Evolutionary conservation across 1,140 invertebrate species (phyloP).

Genomic region (Adoxophyes honmai): DNA sequence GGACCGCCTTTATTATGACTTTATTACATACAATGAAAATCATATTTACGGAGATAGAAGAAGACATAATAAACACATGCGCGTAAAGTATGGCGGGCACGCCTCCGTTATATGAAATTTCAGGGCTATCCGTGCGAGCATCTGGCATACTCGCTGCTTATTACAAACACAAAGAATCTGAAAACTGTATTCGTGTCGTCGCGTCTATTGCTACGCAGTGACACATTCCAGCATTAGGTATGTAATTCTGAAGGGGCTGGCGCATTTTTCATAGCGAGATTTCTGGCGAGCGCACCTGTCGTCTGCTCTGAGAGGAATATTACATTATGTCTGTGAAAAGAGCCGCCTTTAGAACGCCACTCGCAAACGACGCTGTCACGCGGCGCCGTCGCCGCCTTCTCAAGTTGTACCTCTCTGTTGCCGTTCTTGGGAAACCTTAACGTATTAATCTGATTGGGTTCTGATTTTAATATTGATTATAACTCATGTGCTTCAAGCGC

Average conservation of each 20-base stretch:
- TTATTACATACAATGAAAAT: slow-evolving; percentile 57
- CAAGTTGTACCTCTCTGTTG: neutral
- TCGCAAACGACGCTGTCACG: slow-evolving; percentile 12
- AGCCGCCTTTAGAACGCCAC: neutral
- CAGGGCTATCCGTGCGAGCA: neutral
- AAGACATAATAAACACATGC: slow-evolving; percentile 50
- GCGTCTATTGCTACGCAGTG: slow-evolving; percentile 7
- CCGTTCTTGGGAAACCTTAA: too few species aligned
- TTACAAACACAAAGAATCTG: slow-evolving; percentile 17
- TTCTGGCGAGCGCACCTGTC: slow-evolving; percentile 13
- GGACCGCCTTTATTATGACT: slow-evolving; percentile 48
- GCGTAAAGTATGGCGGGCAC: slow-evolving; percentile 36
- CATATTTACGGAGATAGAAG: slow-evolving; percentile 49
- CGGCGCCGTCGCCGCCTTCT: too few species aligned
- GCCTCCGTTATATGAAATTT: slow-evolving; percentile 7
- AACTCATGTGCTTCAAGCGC: too few species aligned
- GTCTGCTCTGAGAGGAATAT: slow-evolving; percentile 2
- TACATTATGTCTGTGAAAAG: slow-evolving; percentile 15
- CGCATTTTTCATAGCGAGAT: slow-evolving; percentile 18
- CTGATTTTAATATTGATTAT: too few species aligned
- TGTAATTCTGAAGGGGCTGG: slow-evolving; percentile 7
- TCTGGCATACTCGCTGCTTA: slow-evolving; percentile 15
- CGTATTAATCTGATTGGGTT: too few species aligned
- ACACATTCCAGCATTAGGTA: slow-evolving; percentile 18
- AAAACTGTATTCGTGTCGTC: slow-evolving; percentile 13